Evolutionary conservation across 2,113 vertebrate species (phyloP), one percentile per base, ranked within the genome.

Genomic region (Sporophila hypoxantha): DNA sequence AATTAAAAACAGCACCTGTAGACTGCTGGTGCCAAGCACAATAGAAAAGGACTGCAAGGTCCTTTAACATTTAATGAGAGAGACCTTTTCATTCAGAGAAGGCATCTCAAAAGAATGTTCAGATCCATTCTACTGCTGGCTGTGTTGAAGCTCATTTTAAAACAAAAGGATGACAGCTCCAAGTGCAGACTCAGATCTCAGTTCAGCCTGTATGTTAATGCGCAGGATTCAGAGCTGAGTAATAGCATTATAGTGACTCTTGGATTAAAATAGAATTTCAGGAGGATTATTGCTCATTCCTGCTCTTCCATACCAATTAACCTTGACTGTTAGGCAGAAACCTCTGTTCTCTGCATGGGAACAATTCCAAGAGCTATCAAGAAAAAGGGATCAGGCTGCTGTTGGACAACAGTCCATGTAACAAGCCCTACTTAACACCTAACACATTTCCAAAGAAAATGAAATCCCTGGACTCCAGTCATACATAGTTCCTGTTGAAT

Each of bases 301-400:
- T 66, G 68, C 61, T 92, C 82, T 87, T 93, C 70, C 68, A 85
- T 89, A 80, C 62, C 79, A 92, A 94, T 94, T 95, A 81, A 91
- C 81, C 85, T 80, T 83, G 29, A 80, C 68, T 66, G 30, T 52
- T 83, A 91, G 37, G 59, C 74, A 93, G 83, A 87, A 92, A 86
- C 50, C 79, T 82, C 80, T 56, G 34, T 59, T 88, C 67, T 34
- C 71, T 62, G 18, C 60, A 86, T 19, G 76, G 66, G 88, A 95
- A 62, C 55, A 81, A 79, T 46, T 89, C 68, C 87, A 92, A 85
- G 41, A 82, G 66, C 60, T 61, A 91, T 74, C 53, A 76, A 79
- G 73, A 71, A 83, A 89, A 91, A 86, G 52, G 60, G 41, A 91
- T 91, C 47, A 83, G 66, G 59, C 49, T 94, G 67, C 70, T 83